phyloP scores from a whole-genome alignment of 2,888 invertebrate genomes.

The Agrenia bidenticulata region DNA sequence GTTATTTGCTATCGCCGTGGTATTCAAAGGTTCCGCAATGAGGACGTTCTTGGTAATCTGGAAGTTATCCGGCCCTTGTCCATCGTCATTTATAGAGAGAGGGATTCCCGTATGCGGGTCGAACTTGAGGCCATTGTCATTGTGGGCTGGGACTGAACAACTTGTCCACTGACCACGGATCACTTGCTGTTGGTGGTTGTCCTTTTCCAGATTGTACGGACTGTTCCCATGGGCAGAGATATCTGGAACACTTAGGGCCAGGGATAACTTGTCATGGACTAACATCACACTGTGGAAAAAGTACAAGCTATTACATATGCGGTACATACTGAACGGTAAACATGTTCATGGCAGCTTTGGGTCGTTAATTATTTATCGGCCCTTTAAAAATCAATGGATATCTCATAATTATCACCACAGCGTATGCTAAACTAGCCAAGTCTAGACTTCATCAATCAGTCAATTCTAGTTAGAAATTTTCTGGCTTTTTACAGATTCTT shows the following conservation, averaged over 20 bases:
- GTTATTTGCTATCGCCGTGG: not conserved
- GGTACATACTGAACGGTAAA: too few relatives aligned
- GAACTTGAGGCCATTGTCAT: slow-evolving; percentile 18
- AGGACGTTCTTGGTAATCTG: not conserved
- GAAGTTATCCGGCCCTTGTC: not conserved
- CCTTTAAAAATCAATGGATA: too few relatives aligned
- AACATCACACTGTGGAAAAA: slow-evolving; percentile 50
- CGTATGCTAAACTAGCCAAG: too few relatives aligned
- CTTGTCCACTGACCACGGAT: slow-evolving; percentile 45
- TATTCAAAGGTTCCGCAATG: not conserved
- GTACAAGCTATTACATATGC: too few relatives aligned
- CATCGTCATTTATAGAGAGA: not conserved
- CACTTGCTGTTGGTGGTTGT: slow-evolving; percentile 18
- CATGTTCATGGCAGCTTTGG: too few relatives aligned
- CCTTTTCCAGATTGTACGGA: slow-evolving; percentile 28
- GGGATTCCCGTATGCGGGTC: not conserved
- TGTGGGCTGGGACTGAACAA: slow-evolving; percentile 48
- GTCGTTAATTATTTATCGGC: too few relatives aligned
- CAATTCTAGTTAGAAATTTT: too few relatives aligned
- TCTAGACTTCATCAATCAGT: too few relatives aligned
- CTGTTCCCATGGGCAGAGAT: slow-evolving; percentile 42
- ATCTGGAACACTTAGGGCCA: slow-evolving; percentile 51
- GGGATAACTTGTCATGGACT: slow-evolving; percentile 51
- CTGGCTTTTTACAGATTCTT: too few relatives aligned
- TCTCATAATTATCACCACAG: too few relatives aligned